phyloP scores from a whole-genome alignment of 2,797 vertebrate genomes.

The Sebastes cheni region DNA sequence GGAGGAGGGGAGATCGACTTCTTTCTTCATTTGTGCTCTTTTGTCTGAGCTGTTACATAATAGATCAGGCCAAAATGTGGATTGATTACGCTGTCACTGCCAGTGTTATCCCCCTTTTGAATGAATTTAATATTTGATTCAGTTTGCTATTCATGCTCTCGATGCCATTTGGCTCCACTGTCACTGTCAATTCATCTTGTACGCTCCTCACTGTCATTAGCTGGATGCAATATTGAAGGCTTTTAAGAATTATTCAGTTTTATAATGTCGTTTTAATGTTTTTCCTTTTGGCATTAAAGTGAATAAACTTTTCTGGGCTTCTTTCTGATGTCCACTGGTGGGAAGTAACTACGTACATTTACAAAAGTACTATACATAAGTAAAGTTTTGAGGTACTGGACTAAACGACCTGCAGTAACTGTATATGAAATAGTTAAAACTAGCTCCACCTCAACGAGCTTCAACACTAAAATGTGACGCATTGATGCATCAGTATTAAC shows the following conservation, averaged over 20 bases:
- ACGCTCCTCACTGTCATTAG: conserved; percentile 42
- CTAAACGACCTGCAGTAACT: background rate
- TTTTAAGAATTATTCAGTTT: background rate
- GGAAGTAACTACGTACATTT: background rate
- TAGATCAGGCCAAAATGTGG: conserved; percentile 64
- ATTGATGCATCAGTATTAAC: background rate
- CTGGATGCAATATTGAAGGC: conserved; percentile 28
- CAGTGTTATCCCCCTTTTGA: conserved; percentile 59
- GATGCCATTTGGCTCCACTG: conserved; percentile 48
- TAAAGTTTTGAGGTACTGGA: background rate
- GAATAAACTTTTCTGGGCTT: background rate
- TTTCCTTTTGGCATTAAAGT: background rate
- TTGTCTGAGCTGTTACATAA: conserved; percentile 53
- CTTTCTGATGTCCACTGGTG: background rate
- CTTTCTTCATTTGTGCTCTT: conserved; percentile 51
- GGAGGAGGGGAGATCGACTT: conserved; percentile 32
- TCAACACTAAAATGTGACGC: background rate
- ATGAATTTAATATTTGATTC: conserved; percentile 75
- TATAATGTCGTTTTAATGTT: background rate
- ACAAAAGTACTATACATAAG: background rate
- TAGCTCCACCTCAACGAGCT: background rate
- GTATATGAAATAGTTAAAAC: background rate
- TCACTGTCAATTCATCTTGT: conserved; percentile 58
- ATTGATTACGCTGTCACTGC: conserved; percentile 67
- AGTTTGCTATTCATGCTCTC: conserved; percentile 64